Evolutionary conservation across 2,113 vertebrate species (phyloP), one percentile per base, ranked within the genome.

Genomic region (Bungarus multicinctus): DNA sequence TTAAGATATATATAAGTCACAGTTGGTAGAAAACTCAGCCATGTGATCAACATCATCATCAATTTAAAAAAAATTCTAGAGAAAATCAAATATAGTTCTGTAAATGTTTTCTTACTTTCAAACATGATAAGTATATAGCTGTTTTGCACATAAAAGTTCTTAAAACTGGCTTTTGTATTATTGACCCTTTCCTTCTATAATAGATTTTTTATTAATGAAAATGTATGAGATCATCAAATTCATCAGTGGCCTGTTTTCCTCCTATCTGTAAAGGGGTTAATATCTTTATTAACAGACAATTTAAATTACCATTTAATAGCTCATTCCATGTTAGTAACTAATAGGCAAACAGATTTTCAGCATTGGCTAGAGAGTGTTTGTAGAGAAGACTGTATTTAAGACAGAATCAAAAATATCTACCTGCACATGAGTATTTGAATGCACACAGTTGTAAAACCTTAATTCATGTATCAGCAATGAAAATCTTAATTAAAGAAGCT

Each of bases 381-480:
- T 0, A 12, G 0, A 64, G 91, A 92, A 95, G 95, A 94, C 96
- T 94, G 93, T 96, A 95, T 93, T 95, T 64, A 95, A 96, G 96
- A 97, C 97, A 97, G 96, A 97, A 97, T 98, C 98, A 95, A 96
- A 97, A 97, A 96, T 96, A 97, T 97, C 96, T 98, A 98, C 97
- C 97, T 98, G 96, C 96, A 96, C 97, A 94, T 96, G 97, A 96
- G 96, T 97, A 95, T 97, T 97, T 96, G 96, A 97, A 96, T 95
- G 95, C 95, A 96, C 95, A 96, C 97, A 93, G 97, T 97, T 97
- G 95, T 96, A 96, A 97, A 98, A 96, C 96, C 89, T 97, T 98
- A 98, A 98, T 98, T 95, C 98, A 98, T 98, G 98, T 98, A 98
- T 98, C 98, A 98, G 98, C 97, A 98, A 98, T 98, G 97, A 98